These are phyloP conservation scores for Potorous gilbertii DNA, from an alignment of 2,797 vertebrate genomes.

Conservation along the genomic window DNA sequence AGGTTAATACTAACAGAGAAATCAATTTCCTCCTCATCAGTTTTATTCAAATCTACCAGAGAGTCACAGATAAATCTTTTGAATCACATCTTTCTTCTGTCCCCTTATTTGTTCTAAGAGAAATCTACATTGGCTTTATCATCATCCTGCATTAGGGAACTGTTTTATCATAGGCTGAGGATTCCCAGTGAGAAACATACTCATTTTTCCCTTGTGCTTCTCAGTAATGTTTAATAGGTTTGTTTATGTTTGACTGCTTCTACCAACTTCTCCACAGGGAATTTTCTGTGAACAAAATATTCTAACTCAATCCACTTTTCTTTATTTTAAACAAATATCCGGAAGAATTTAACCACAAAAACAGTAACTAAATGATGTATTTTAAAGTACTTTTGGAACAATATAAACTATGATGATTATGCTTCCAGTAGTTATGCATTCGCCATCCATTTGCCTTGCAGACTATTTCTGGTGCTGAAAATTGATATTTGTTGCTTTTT, in stretches of 20 bases:
- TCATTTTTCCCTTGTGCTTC: constrained; percentile 39
- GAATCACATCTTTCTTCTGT: constrained; percentile 57
- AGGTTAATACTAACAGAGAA: constrained; percentile 65
- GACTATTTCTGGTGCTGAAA: not conserved
- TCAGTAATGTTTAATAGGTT: constrained; percentile 63
- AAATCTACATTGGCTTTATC: constrained; percentile 73
- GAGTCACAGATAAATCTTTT: constrained; percentile 48
- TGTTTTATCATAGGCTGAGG: constrained; percentile 31
- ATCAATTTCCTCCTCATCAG: constrained; percentile 53
- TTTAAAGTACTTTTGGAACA: constrained; percentile 54
- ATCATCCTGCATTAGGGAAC: constrained; percentile 53
- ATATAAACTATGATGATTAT: constrained; percentile 25
- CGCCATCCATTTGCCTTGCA: not conserved
- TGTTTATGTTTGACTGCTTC: constrained; percentile 55
- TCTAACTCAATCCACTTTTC: constrained; percentile 43
- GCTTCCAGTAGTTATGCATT: constrained; percentile 17
- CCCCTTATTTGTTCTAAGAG: constrained; percentile 64
- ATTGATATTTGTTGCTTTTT: not conserved
- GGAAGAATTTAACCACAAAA: constrained; percentile 60
- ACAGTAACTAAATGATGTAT: constrained; percentile 48
- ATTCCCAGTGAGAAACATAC: constrained; percentile 48
- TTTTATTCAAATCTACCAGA: constrained; percentile 59
- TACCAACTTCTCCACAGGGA: constrained; percentile 55
- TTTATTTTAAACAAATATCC: constrained; percentile 57
- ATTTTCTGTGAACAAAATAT: constrained; percentile 54